Base-by-base conservation (phyloP, 2,888 invertebrate genomes). In the Apomyelois bistriatella region DNA sequence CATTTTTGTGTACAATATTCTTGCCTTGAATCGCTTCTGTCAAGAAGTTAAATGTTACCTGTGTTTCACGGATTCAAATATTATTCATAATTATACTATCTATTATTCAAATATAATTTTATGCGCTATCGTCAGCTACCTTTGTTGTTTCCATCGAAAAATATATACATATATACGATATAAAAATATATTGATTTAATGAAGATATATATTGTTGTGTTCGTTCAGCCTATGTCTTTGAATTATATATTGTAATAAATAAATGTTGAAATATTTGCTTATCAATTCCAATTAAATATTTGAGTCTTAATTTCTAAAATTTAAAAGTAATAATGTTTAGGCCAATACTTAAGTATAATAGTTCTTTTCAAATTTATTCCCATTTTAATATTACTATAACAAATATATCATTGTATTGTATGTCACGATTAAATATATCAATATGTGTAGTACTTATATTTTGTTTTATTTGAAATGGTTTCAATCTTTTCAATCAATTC, bases 371-470 rank as follows among this genome's bases (percentile, higher is more conserved):
- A 48, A 58, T 52, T 51, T 55, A 41, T 46, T 61, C 60, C 53
- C 62, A 53, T 60, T 60, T 70, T 58, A 61, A 65, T 72, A 68
- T 75, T 64, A 57, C 38, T 70, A 59, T 74, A 67, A 66, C 71
- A 62, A 71, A 65, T 72, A 65, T 75, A 70, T 68, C 70, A 65
- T 72, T 64, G 64, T 82, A 65, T 72, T 64, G 64, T 82, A 77
- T 82, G 74, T 79, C 75, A 79, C 63, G 64, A 79, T 76, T 82
- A 80, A 85, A 82, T 80, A 80, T 79, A 80, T 82, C 79, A 74
- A 70, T 80, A 80, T 80, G 78, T 82, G 84, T 83, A 85, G 84
- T 72, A 74, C 62, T 59, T 66, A 62, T 35, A n/a, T 9, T 35
- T 60, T 60, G 72, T 85, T 84, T 85, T 66, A 74, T 78, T 82